Base-by-base conservation (phyloP, 2,797 vertebrate genomes). In the Gastrophryne carolinensis region DNA sequence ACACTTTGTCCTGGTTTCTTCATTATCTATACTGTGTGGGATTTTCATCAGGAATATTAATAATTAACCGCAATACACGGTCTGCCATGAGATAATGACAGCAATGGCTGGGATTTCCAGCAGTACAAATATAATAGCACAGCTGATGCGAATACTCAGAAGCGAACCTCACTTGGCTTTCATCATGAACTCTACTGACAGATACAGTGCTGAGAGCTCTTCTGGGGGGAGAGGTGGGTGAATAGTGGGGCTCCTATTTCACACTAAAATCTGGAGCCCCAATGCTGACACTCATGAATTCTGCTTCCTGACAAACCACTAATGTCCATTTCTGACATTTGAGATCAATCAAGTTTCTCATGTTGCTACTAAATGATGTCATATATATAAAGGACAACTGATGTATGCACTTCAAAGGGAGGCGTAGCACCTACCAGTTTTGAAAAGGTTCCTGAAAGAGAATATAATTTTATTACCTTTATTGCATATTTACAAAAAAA, bases 281-380 rank as follows among this genome's bases (percentile, higher is more conserved):
- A 5, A 7, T 6, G n/a, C n/a, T n/a, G n/a, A n/a, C n/a, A n/a
- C n/a, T n/a, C n/a, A n/a, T n/a, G n/a, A n/a, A n/a, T n/a, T n/a
- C n/a, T n/a, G n/a, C n/a, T n/a, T n/a, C n/a, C n/a, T n/a, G n/a
- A n/a, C n/a, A n/a, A n/a, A n/a, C n/a, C n/a, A n/a, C n/a, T n/a
- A n/a, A n/a, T n/a, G n/a, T n/a, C n/a, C n/a, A n/a, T n/a, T n/a
- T n/a, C n/a, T n/a, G n/a, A n/a, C n/a, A n/a, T n/a, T n/a, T n/a
- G n/a, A n/a, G n/a, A n/a, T n/a, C 35, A 69, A 84, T 73, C 54
- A 69, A 60, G 78, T 37, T 81, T 27, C 54, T 52, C 57, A 11
- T 37, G 75, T 77, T 80, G 84, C 64, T 81, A 78, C 82, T 80
- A 62, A 83, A 82, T 79, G 79, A 83, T n/a, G n/a, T n/a, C n/a